Percentiles rank a stretch among this genome's conserved stretches.
phyloP scores from a whole-genome alignment of 2,113 vertebrate genomes.

The Marcusenius ussheri region DNA sequence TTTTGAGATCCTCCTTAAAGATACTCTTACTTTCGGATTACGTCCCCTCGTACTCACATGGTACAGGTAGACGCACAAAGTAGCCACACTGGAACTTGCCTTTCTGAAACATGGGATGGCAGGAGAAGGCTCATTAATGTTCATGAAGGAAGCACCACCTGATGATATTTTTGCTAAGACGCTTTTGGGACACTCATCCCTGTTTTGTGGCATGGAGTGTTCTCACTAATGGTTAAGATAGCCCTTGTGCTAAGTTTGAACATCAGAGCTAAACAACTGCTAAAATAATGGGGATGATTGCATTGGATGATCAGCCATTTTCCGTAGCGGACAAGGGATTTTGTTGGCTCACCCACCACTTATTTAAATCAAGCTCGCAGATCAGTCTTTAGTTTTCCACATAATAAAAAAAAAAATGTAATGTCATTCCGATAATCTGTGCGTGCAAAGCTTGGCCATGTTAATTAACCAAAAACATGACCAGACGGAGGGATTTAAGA shows the following conservation, averaged over 20 bases:
- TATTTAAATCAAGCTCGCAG: not conserved
- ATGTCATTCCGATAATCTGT: not conserved
- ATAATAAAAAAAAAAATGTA: not conserved
- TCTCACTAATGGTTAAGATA: not conserved
- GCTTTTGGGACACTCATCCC: not conserved
- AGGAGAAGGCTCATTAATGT: not conserved
- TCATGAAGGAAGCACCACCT: not conserved
- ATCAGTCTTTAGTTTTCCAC: not conserved
- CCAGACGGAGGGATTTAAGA: constrained; percentile 24
- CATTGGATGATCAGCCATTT: not conserved
- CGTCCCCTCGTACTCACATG: not conserved
- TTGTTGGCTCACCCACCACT: not conserved
- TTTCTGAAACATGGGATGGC: not conserved
- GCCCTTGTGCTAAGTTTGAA: not conserved
- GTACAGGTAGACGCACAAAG: not conserved
- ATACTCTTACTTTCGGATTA: not conserved
- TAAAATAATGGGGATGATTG: not conserved
- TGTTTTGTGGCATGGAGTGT: not conserved
- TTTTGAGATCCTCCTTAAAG: not conserved
- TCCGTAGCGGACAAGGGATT: not conserved
- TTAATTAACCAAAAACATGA: constrained; percentile 30
- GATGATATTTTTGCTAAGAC: not conserved
- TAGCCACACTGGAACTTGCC: not conserved
- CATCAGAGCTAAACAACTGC: not conserved
- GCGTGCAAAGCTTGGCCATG: not conserved